phyloP scores from a whole-genome alignment of 2,888 invertebrate species.

The Patella caerulea region DNA sequence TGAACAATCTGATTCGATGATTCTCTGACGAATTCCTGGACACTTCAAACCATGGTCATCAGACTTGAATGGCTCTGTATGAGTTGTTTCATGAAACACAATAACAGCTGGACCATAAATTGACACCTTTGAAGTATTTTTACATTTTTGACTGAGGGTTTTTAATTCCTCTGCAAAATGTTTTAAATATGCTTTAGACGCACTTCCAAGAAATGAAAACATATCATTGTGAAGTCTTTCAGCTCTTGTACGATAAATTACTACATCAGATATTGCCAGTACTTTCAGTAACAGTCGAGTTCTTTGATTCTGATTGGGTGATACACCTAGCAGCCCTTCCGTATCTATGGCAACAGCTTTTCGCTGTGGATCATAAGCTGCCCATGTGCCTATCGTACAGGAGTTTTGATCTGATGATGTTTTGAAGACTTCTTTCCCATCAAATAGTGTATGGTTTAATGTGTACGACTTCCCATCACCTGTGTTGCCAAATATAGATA shows the following conservation, averaged over 20 bases:
- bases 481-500: slow-evolving; percentile 87
- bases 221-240: slow-evolving; percentile 83
- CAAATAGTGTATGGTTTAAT: slow-evolving; percentile 81
- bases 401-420: slow-evolving; percentile 80
- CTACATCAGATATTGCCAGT: slow-evolving; percentile 85
- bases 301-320: slow-evolving; percentile 77
- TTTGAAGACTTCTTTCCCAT: slow-evolving; percentile 78
- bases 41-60: not conserved
- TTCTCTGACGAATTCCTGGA: slow-evolving; percentile 73
- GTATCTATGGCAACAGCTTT: slow-evolving; percentile 84
- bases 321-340: slow-evolving; percentile 81
- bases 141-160: slow-evolving; percentile 71
- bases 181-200: slow-evolving; percentile 81
- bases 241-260: slow-evolving; percentile 83
- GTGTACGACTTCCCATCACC: slow-evolving; percentile 88
- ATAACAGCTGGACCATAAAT: slow-evolving; percentile 82
- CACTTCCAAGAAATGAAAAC: slow-evolving; percentile 82
- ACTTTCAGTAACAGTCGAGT: slow-evolving; percentile 83
- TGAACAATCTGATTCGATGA: slow-evolving; percentile 77
- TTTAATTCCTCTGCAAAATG: slow-evolving; percentile 77
- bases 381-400: slow-evolving; percentile 86
- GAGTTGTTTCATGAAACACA: slow-evolving; percentile 84
- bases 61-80: slow-evolving; percentile 75
- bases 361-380: slow-evolving; percentile 79
- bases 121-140: slow-evolving; percentile 73